Conservation (phyloP, 2,113 vertebrate species). For the Lipotes vexillifer region DNA sequence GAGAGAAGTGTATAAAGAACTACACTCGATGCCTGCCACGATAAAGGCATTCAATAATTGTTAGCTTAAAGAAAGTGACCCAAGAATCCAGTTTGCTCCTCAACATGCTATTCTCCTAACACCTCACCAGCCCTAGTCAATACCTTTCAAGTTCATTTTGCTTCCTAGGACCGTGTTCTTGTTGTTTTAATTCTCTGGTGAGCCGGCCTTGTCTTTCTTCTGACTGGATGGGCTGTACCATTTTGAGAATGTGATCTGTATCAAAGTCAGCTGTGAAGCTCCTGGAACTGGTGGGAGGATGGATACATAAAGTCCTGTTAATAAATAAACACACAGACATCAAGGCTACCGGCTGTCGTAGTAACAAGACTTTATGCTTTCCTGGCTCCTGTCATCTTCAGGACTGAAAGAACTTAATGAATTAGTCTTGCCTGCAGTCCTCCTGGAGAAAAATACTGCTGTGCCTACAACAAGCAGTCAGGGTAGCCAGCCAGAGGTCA, state of each 20-base stretch:
- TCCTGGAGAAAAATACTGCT: constrained; percentile 21
- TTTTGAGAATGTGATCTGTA: neutral
- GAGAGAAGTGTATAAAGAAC: neutral
- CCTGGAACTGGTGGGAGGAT: neutral
- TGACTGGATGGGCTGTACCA: neutral
- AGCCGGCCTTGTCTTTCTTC: neutral
- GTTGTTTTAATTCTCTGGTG: neutral
- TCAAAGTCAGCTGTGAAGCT: constrained; percentile 10
- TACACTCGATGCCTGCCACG: neutral
- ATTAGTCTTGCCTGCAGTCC: constrained; percentile 59
- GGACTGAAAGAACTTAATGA: constrained; percentile 64
- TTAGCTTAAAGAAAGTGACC: neutral
- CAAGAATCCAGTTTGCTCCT: neutral
- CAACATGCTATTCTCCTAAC: neutral
- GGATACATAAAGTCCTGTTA: constrained; percentile 32
- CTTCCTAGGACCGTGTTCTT: neutral
- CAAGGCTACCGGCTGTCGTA: constrained; percentile 67
- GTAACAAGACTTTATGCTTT: constrained; percentile 72
- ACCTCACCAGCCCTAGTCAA: neutral
- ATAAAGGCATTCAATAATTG: neutral
- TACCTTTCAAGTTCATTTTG: neutral
- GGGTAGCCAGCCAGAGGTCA: neutral
- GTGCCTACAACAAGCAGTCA: neutral
- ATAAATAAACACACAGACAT: constrained; percentile 73
- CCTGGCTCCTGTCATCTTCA: constrained; percentile 66